Percentiles rank a stretch among this genome's conserved stretches.
Evolutionary conservation across 1,140 invertebrate species (phyloP).

Genomic region (Ceratitis capitata): DNA sequence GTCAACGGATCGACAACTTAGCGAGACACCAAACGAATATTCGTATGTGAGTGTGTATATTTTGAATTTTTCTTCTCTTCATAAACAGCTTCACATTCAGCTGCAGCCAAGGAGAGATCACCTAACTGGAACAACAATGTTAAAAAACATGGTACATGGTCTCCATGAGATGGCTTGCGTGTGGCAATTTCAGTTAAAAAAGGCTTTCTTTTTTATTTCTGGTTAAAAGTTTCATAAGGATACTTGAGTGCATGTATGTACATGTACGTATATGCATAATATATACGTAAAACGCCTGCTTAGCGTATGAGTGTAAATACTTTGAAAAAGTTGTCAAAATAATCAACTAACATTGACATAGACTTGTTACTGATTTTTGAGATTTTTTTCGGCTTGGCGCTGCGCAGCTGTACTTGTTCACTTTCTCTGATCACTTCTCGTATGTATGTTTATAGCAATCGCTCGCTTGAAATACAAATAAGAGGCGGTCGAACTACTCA

Average conservation of each 20-base stretch:
- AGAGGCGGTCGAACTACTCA: no score
- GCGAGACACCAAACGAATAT: neutral
- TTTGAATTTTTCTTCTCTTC: neutral
- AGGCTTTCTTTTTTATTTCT: neutral
- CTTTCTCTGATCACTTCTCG: neutral
- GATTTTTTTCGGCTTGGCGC: neutral
- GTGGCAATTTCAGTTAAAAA: conserved; percentile 45
- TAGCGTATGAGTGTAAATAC: neutral
- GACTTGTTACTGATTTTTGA: neutral
- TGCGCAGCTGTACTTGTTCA: neutral
- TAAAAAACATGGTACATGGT: neutral
- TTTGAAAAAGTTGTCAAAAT: conserved; percentile 36
- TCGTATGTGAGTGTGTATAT: neutral
- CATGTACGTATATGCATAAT: neutral
- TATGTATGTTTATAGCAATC: no score
- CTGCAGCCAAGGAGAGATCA: neutral
- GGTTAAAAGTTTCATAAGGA: neutral
- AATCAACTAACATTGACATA: conserved; percentile 1
- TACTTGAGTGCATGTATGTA: neutral
- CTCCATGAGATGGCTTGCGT: conserved; percentile 44
- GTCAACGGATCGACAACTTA: conserved; percentile 1
- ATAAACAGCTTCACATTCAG: conserved; percentile 31
- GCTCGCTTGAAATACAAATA: no score
- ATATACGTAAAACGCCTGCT: no score
- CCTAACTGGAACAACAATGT: neutral